phyloP scores from a whole-genome alignment of 2,113 vertebrate genomes.

The Prionailurus bengalensis region DNA sequence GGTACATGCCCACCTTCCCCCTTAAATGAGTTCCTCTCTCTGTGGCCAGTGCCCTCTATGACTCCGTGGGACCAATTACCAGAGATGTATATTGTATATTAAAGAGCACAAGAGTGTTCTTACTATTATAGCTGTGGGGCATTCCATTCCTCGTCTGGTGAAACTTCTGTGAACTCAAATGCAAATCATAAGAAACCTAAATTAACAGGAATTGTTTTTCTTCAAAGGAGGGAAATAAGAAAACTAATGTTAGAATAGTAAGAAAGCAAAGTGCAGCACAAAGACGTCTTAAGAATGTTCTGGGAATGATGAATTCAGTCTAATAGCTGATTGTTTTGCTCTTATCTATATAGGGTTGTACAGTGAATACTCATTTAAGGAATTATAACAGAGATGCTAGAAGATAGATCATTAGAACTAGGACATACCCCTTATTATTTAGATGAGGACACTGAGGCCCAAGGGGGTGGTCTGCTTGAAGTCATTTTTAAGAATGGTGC shows the following conservation, averaged over 20 bases:
- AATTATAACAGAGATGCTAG: background rate
- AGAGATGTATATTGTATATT: background rate
- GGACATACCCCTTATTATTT: background rate
- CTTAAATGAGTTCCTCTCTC: background rate
- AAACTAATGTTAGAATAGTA: constrained; percentile 8
- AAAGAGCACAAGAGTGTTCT: background rate
- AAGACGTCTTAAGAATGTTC: background rate
- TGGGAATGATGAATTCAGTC: background rate
- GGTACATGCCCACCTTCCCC: background rate
- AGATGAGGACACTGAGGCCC: background rate
- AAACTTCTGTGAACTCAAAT: constrained; percentile 1
- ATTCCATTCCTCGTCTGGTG: background rate
- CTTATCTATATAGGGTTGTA: background rate
- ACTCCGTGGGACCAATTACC: background rate
- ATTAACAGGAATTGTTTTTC: background rate
- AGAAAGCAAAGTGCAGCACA: background rate
- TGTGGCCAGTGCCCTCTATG: background rate
- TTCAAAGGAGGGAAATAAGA: constrained; percentile 51
- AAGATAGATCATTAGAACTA: background rate
- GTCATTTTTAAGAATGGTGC: background rate
- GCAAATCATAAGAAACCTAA: background rate
- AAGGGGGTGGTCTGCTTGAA: background rate
- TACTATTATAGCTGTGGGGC: background rate
- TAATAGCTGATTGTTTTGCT: background rate
- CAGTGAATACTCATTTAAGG: background rate